phyloP scores from a whole-genome alignment of 2,888 invertebrate genomes.

The Acholoe squamosa region DNA sequence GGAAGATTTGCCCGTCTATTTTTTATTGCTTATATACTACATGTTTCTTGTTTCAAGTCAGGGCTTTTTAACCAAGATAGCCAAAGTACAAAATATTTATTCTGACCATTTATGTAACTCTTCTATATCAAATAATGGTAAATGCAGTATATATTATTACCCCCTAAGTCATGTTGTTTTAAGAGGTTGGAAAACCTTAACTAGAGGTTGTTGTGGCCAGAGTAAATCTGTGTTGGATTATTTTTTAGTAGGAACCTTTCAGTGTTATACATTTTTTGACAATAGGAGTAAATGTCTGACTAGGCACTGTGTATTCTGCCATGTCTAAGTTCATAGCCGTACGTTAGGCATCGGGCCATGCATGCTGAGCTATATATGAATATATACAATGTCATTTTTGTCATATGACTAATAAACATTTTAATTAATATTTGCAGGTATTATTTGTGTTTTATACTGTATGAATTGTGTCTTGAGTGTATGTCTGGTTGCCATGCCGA shows the following conservation, averaged over 20 bases:
- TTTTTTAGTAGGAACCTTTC: conserved; percentile 14
- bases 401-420: conserved; percentile 57
- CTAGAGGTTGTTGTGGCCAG: conserved; percentile 31
- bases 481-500: too few relatives aligned
- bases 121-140: not conserved
- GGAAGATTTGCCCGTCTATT: conserved; percentile 14
- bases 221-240: conserved; percentile 6
- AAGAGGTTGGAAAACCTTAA: not conserved
- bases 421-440: conserved; percentile 18
- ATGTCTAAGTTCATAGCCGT: not conserved
- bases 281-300: conserved; percentile 3
- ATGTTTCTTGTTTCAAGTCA: conserved; percentile 21
- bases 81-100: conserved; percentile 3
- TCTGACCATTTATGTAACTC: not conserved
- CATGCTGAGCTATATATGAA: conserved; percentile 55
- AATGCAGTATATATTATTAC: not conserved
- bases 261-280: conserved; percentile 21
- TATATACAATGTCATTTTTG: conserved; percentile 50
- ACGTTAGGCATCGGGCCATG: conserved; percentile 30
- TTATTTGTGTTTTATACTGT: not conserved
- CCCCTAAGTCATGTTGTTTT: conserved; percentile 16
- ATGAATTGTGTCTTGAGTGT: too few relatives aligned
- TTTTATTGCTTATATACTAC: conserved; percentile 53
- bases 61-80: conserved; percentile 27
- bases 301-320: conserved; percentile 32